Evolutionary conservation across 2,113 vertebrate species (phyloP), one percentile per base, ranked within the genome.

Genomic region (Neotoma lepida): DNA sequence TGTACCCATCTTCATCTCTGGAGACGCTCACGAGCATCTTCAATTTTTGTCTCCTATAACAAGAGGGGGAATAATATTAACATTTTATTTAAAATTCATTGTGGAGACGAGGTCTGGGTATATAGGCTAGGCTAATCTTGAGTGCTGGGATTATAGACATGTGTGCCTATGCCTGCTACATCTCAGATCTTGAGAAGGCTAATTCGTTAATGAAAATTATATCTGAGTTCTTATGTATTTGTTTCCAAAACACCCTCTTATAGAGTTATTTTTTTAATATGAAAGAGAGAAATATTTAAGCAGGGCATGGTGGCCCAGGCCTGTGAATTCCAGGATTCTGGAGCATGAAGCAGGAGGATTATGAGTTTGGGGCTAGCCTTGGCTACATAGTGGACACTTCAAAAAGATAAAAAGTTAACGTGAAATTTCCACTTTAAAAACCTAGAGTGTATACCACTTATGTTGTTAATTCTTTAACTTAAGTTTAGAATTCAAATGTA

Each of bases 231-330:
- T 14, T 61, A 44, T 10, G 17, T 86, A 12, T 74, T 24, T 33
- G 22, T 4, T 8, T 89, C 20, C 7, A 17, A 44, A 56, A 6
- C 10, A 74, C 2, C 41, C 14, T 78, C 35, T 84, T 82, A 41
- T 46, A 80, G 33, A 89, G 81, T 78, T 90, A 14, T 22, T 92
- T 68, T 95, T 84, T 68, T 81, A 68, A 39, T 58, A 61, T 88
- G 64, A 95, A 81, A 95, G 30, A 51, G 61, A 56, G 24, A 46
- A 63, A 44, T 46, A n/a, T n/a, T 89, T 64, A 64, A 9, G 4
- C 6, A 74, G n/a, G 54, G 15, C 58, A 76, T 49, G 28, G 10
- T 63, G 39, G 2, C 20, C 2, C 39, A n/a, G 30, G 51, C 2
- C 30, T 64, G 8, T 51, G 71, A 63, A 18, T 71, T 35, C 33